phyloP scores from a whole-genome alignment of 2,888 invertebrate species.

The Artemia sinica region DNA sequence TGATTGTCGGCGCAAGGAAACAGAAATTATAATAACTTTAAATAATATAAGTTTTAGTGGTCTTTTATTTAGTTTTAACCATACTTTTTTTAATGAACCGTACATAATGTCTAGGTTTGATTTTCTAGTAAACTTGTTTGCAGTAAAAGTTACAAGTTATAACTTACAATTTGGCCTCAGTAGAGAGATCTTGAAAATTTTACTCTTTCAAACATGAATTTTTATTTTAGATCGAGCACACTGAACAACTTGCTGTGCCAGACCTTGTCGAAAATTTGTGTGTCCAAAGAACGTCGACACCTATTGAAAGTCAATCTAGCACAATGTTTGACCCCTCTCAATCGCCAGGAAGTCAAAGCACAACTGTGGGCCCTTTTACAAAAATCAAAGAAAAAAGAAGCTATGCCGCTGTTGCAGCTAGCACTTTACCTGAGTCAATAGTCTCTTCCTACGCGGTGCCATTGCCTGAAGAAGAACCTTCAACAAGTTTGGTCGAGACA shows the following conservation, averaged over 20 bases:
- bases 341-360: background rate
- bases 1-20: too few species aligned
- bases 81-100: too few species aligned
- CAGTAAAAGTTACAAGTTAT: too few species aligned
- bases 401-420: conserved; percentile 1
- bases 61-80: too few species aligned
- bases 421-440: background rate
- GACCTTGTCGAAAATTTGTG: conserved; percentile 8
- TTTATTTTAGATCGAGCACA: background rate
- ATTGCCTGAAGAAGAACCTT: conserved; percentile 1
- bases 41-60: too few species aligned
- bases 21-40: too few species aligned
- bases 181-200: too few species aligned
- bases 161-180: too few species aligned
- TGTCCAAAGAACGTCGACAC: background rate
- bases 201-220: background rate
- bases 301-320: background rate
- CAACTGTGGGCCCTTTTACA: background rate
- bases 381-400: background rate
- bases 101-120: too few species aligned
- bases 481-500: background rate
- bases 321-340: background rate
- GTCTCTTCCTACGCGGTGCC: background rate
- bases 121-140: too few species aligned
- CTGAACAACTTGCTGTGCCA: background rate